Evolutionary conservation across 2,797 vertebrate species (phyloP), one percentile per base, ranked within the genome.

Genomic region (Leuciscus waleckii): DNA sequence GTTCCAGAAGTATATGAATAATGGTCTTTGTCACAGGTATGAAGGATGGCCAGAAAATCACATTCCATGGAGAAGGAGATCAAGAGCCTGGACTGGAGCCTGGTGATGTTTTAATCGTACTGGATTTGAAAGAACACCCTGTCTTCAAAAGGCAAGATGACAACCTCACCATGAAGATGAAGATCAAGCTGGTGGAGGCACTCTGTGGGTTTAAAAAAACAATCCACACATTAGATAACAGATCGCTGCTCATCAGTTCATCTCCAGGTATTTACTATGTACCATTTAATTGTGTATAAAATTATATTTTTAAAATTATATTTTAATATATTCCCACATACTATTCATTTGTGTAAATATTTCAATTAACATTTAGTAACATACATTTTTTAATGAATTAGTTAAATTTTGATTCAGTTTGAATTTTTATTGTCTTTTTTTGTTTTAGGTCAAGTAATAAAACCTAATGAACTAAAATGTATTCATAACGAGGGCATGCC

Each of bases 41-140:
- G 98, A 98, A 96, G 92, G 97, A 99, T 76, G 96, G 96, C 51
- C 98, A 99, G 91, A 99, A 96, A 93, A 97, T 99, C 77, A 95
- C 97, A 79, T 98, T 99, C 91, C 94, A 95, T 2, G 98, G 98
- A 79, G 97, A 99, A 93, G 98, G 98, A 1, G 98, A 99, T 91
- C 97, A 99, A 91, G 98, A 99, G 84, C 97, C 97, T n/a, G 97
- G 97, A 85, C 91, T 99, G 89, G 98, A 99, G 87, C 96, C 98
- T 71, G 98, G 98, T 10, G 97, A 99, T 89, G 97, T 99, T 29
- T 91, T 99, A 49, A 97, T 99, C 87, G 96, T 99, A 70, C 93
- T 99, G 87, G 97, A 98, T 91, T 97, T 98, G 92, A 98, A 97
- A 93, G 97, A 99, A 1, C 97, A 99, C 37, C 78, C 94, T 0